Evolutionary conservation across 2,797 vertebrate genomes (phyloP).

Genomic region (Limnodromus scolopaceus): DNA sequence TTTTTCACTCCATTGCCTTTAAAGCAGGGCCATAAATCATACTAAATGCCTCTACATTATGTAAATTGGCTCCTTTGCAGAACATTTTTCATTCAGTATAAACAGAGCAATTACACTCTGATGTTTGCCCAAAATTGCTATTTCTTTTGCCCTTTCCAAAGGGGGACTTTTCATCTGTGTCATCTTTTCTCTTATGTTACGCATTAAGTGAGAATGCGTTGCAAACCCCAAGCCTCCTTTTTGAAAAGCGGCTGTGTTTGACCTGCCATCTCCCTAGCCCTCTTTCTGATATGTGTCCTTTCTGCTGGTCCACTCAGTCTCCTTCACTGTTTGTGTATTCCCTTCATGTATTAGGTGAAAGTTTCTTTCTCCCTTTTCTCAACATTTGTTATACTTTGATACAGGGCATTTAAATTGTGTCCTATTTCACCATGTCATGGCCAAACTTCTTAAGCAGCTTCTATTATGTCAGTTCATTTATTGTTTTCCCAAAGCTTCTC

Average conservation of each 20-base stretch:
- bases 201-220: not conserved
- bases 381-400: not conserved
- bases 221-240: not conserved
- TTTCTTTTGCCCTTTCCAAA: slow-evolving; percentile 18
- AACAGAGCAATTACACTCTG: slow-evolving; percentile 20
- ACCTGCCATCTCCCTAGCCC: not conserved
- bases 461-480: not conserved
- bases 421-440: not conserved
- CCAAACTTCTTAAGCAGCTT: not conserved
- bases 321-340: not conserved
- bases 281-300: not conserved
- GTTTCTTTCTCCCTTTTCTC: not conserved
- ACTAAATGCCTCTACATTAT: slow-evolving; percentile 37
- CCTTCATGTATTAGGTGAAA: not conserved
- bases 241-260: not conserved
- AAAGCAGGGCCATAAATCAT: slow-evolving; percentile 47
- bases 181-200: not conserved
- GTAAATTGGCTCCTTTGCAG: slow-evolving; percentile 32
- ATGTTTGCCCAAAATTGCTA: not conserved
- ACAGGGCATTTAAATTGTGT: not conserved
- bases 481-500: not conserved
- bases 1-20: slow-evolving; percentile 14
- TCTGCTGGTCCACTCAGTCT: not conserved
- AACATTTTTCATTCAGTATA: slow-evolving; percentile 31
- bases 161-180: not conserved